Evolutionary conservation across 2,888 invertebrate species (phyloP), one percentile per base, ranked within the genome.

Genomic region (Plebejus melissa): DNA sequence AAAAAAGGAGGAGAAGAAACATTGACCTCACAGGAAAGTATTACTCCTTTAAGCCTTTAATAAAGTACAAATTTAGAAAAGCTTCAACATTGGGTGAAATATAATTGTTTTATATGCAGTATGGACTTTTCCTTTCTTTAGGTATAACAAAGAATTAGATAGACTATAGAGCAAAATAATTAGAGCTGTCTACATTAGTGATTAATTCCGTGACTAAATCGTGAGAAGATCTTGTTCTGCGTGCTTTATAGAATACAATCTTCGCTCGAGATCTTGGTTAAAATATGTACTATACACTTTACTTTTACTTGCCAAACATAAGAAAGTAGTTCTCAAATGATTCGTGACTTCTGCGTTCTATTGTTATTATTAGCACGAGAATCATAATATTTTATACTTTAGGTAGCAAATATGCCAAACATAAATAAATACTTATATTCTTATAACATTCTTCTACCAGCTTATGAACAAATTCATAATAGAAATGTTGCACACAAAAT

Each of bases 151-250:
- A 41, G 41, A 41, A 41, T 41, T 41, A 46, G 0, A 9, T 9
- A 46, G 4, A 60, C 1, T 60, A 11, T 28, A 9, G 22, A 11
- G 22, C 4, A 60, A 28, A 60, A 60, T 60, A 60, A 60, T 60
- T 58, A 22, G 2, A 28, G 4, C 28, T 11, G 60, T 28, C 60
- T 60, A 28, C 60, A 9, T 60, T 28, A 7, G 28, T 28, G 28
- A 60, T 60, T 60, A 60, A 60, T 60, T 60, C 22, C 60, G 28
- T 60, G 60, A 60, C 60, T 60, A 28, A 60, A 60, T 28, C 60
- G 60, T 60, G 60, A 60, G 60, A 60, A 28, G 60, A 60, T 60
- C 60, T 60, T 11, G 22, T 11, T 60, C 60, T 60, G 28, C 60
- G 60, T 60, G 28, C 28, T 60, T 28, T 28, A 28, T 28, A 28